Base-by-base conservation (phyloP, 1,140 invertebrate species). In the Drosophila sulfurigaster region DNA sequence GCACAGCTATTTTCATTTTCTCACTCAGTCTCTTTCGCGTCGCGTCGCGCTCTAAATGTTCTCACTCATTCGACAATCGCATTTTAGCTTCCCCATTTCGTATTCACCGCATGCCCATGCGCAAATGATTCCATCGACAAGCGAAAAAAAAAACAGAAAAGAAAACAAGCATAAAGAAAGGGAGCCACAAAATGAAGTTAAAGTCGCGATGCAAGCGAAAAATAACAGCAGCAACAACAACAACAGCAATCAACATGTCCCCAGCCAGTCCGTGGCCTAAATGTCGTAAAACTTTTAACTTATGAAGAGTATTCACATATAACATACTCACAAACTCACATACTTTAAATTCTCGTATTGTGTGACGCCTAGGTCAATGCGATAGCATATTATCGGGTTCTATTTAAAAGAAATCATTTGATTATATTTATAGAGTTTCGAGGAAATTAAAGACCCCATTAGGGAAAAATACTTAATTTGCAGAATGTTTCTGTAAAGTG, bases 31-130 rank as follows among this genome's bases (percentile, higher is more conserved):
- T 28, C 49, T 51, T 25, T 45, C 8, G 43, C 20, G 62, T 8
- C 4, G 25, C 38, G 11, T 30, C 25, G 43, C 45, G 6, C 57
- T 59, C 57, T 46, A 25, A 28, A 25, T 58, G 35, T 45, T 46
- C 57, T 45, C 41, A 46, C 41, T 16, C 52, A 38, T 20, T 30
- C 11, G 25, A 20, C 28, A 64, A 32, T 41, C 10, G 57, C 52
- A 25, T 28, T 58, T 59, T 59, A 8, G n/a, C n/a, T 43, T 43
- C 41, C 38, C 51, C 41, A 28, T 32, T 74, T 75, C 51, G 57
- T 57, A 75, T 75, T 35, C 72, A 57, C 20, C 48, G 49, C 66
- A 62, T 75, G 72, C 58, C 32, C 72, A 75, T 75, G 65, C 72
- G 72, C 66, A 41, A 70, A 60, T 43, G 66, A 67, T 69, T 51